These are phyloP conservation scores for Callosobruchus maculatus DNA, from an alignment of 2,888 invertebrate species.

Conservation along the genomic window DNA sequence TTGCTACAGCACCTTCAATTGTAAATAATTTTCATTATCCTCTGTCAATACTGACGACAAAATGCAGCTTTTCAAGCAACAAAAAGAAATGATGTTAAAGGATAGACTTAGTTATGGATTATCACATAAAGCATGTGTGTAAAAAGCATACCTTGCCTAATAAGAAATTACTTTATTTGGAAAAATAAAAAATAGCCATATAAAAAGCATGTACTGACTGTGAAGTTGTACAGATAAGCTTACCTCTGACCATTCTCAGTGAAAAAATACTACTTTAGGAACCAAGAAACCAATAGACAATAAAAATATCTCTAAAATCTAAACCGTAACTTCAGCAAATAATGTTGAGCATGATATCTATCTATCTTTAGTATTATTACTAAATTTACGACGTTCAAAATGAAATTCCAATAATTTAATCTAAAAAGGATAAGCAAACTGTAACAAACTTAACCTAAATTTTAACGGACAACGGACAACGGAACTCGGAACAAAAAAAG, in stretches of 20 bases:
- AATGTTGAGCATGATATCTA: background rate
- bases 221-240: background rate
- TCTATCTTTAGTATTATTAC: background rate
- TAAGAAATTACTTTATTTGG: background rate
- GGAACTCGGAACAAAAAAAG: too few relatives aligned
- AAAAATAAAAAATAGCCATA: background rate
- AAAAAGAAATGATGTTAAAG: too few relatives aligned
- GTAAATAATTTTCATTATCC: too few relatives aligned
- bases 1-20: conserved; percentile 13
- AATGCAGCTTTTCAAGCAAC: too few relatives aligned
- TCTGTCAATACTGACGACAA: too few relatives aligned
- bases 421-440: too few relatives aligned
- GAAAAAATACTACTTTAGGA: background rate
- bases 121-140: background rate
- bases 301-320: background rate
- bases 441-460: too few relatives aligned
- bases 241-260: background rate
- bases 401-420: too few relatives aligned
- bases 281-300: background rate
- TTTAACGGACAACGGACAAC: too few relatives aligned
- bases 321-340: background rate
- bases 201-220: too few relatives aligned
- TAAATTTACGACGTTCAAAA: too few relatives aligned
- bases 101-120: too few relatives aligned
- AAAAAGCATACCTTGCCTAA: background rate